A percentile compares a stretch with the other conserved stretches of the same genome.
Conservation (phyloP, 2,113 vertebrate genomes). For the Choloepus hoffmanni region DNA sequence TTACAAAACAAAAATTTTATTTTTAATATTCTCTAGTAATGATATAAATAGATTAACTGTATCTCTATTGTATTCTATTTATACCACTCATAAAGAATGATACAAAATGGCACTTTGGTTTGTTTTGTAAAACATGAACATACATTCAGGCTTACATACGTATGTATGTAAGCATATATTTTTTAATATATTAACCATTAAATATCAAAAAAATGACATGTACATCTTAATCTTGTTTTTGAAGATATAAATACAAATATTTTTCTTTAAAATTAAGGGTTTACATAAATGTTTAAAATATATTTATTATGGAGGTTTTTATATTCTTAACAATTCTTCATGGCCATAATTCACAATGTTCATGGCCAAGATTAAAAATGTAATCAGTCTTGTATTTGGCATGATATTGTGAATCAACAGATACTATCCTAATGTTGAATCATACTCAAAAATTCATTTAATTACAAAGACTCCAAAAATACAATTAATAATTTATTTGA, state of each 20-base stretch:
- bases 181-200: background rate
- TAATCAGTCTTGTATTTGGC: background rate
- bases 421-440: background rate
- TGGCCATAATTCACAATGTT: background rate
- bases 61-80: background rate
- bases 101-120: background rate
- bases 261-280: background rate
- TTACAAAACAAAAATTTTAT: background rate
- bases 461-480: background rate
- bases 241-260: background rate
- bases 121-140: background rate
- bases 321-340: background rate
- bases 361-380: background rate
- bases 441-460: background rate
- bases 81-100: background rate
- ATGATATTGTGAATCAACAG: background rate
- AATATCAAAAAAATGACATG: background rate
- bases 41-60: background rate
- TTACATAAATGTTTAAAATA: conserved; percentile 5
- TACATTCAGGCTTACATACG: no score
- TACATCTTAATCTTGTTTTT: background rate
- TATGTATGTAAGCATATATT: background rate
- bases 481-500: background rate
- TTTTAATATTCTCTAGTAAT: background rate
- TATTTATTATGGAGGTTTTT: background rate